phyloP scores from a whole-genome alignment of 1,140 invertebrate species.

The Scylla paramamosain region DNA sequence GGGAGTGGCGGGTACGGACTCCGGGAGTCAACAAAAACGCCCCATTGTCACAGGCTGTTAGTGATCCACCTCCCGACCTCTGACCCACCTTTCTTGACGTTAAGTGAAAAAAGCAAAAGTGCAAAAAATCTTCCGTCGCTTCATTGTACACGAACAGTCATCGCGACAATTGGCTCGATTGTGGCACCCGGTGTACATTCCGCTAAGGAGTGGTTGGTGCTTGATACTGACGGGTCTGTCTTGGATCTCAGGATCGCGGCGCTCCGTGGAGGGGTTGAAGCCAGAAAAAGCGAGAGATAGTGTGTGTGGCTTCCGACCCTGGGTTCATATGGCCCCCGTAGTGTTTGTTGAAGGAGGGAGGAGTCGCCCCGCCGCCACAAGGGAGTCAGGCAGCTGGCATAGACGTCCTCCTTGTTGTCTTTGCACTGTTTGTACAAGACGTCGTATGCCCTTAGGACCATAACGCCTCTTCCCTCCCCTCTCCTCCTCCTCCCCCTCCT shows the following conservation, averaged over 20 bases:
- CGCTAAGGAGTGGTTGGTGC: background rate
- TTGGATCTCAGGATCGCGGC: background rate
- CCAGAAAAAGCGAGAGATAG: background rate
- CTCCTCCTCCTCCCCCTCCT: background rate
- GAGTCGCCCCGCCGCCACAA: background rate
- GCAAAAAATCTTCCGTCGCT: conserved; percentile 2
- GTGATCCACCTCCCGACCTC: conserved; percentile 18
- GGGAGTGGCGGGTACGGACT: conserved; percentile 29
- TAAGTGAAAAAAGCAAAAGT: background rate
- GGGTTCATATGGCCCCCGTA: background rate
- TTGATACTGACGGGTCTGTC: background rate
- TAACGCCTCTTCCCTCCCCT: background rate
- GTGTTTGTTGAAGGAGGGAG: background rate
- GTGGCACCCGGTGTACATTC: background rate
- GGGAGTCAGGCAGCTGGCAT: background rate
- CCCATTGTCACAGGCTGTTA: conserved; percentile 47
- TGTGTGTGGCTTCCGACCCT: background rate
- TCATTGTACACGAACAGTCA: background rate
- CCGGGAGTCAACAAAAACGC: conserved; percentile 23
- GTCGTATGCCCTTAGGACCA: background rate
- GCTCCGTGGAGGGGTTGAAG: background rate
- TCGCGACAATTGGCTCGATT: background rate
- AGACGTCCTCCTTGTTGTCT: conserved; percentile 3
- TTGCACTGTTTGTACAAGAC: conserved; percentile 14
- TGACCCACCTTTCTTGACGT: background rate